phyloP scores from a whole-genome alignment of 2,797 vertebrate genomes.

The Amphiprion clarkii region DNA sequence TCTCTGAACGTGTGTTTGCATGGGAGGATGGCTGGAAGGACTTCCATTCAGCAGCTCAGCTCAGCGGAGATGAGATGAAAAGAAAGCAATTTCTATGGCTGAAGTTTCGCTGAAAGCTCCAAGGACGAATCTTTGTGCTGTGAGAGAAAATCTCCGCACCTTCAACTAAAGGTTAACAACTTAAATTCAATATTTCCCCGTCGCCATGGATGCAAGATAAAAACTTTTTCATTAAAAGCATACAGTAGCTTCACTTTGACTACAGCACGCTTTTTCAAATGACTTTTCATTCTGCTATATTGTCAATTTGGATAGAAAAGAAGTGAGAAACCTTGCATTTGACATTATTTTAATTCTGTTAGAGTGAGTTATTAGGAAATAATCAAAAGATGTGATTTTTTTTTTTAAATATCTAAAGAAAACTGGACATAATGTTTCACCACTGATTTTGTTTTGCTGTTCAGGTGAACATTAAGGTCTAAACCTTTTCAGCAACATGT shows the following conservation, averaged over 20 bases:
- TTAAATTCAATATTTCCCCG: conserved; percentile 55
- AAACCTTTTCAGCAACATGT: too few species aligned
- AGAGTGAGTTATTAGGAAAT: not conserved
- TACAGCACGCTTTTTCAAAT: conserved; percentile 7
- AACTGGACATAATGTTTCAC: too few species aligned
- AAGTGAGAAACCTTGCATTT: not conserved
- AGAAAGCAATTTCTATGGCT: conserved; percentile 52
- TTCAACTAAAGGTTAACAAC: conserved; percentile 67
- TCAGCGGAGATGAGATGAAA: conserved; percentile 40
- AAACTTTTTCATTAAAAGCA: conserved; percentile 18
- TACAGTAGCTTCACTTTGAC: conserved; percentile 27
- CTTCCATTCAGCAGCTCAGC: conserved; percentile 33
- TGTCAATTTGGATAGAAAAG: conserved; percentile 10
- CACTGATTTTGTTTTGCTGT: too few species aligned
- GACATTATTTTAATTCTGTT: conserved; percentile 9
- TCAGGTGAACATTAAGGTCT: too few species aligned
- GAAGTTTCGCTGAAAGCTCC: conserved; percentile 55
- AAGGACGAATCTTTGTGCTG: conserved; percentile 60
- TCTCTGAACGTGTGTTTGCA: not conserved
- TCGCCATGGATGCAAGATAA: conserved; percentile 66
- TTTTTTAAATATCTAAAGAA: too few species aligned
- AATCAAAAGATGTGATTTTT: conserved; percentile 13
- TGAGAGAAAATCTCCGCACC: conserved; percentile 40
- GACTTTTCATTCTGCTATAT: conserved; percentile 7
- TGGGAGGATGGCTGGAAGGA: conserved; percentile 36